phyloP scores from a whole-genome alignment of 2,888 invertebrate species.

The Augochlorella aurata region DNA sequence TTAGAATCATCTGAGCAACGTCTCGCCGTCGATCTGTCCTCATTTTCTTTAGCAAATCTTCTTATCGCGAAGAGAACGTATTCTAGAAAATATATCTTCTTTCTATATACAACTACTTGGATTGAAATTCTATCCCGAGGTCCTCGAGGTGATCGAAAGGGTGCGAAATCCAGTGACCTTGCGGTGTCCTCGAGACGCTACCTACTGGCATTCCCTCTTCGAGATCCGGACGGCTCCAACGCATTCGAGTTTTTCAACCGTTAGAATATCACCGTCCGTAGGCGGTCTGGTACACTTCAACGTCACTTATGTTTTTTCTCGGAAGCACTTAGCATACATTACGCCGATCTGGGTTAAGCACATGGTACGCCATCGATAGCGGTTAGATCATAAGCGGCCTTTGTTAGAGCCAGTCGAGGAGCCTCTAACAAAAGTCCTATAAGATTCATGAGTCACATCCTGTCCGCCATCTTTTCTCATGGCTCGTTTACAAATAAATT shows the following conservation, averaged over 20 bases:
- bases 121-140: not conserved
- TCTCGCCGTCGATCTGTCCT: not conserved
- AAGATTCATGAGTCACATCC: not conserved
- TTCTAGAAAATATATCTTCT: not conserved
- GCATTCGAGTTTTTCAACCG: constrained; percentile 1
- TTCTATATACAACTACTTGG: not conserved
- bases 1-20: not conserved
- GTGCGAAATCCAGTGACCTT: constrained; percentile 8
- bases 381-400: constrained; percentile 4
- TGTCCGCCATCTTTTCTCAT: too few relatives aligned
- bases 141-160: not conserved
- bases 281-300: not conserved
- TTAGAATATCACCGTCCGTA: not conserved
- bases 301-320: constrained; percentile 11
- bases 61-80: too few relatives aligned
- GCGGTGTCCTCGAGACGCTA: constrained; percentile 12
- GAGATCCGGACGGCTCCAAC: not conserved
- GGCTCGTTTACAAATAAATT: too few relatives aligned
- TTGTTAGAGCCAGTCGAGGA: not conserved
- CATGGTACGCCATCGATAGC: constrained; percentile 5
- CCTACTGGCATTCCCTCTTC: not conserved
- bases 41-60: not conserved
- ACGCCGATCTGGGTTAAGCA: constrained; percentile 3
- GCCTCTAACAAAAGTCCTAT: not conserved
- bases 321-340: constrained; percentile 12